These are phyloP conservation scores for Aporrectodea caliginosa DNA, from an alignment of 1,140 invertebrate species.

Conservation along the genomic window DNA sequence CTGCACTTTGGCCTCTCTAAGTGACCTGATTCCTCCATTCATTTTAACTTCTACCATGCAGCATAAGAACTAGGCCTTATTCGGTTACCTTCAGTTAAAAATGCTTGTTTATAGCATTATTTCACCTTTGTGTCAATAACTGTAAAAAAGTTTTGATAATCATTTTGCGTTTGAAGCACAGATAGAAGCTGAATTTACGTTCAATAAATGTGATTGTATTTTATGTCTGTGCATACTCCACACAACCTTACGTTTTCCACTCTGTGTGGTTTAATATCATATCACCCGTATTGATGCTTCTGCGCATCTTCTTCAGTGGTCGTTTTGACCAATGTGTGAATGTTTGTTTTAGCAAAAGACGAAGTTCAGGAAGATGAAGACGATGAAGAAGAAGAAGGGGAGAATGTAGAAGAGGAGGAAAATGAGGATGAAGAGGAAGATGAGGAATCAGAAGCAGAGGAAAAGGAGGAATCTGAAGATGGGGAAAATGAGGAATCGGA, in stretches of 20 bases:
- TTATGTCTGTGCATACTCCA: no score
- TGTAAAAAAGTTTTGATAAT: not conserved
- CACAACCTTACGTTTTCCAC: no score
- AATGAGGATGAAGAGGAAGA: not conserved
- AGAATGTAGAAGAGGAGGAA: constrained; percentile 11
- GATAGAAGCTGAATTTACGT: not conserved
- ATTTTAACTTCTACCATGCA: no score
- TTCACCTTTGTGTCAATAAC: not conserved
- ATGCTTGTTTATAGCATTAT: not conserved
- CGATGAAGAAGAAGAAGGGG: constrained; percentile 5
- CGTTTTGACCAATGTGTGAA: not conserved
- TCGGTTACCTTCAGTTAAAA: not conserved
- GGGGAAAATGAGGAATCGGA: not conserved
- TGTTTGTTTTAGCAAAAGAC: not conserved
- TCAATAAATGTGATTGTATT: not conserved
- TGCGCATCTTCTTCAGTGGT: no score
- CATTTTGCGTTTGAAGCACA: not conserved
- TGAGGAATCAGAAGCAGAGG: not conserved
- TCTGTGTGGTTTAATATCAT: no score
- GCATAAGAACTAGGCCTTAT: no score
- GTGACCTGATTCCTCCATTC: no score
- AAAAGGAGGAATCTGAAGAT: not conserved
- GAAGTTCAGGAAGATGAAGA: constrained; percentile 12
- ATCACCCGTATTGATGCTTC: no score
- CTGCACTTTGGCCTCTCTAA: no score